Conservation (phyloP, 1,140 invertebrate species). For the Micrasema minimum region DNA sequence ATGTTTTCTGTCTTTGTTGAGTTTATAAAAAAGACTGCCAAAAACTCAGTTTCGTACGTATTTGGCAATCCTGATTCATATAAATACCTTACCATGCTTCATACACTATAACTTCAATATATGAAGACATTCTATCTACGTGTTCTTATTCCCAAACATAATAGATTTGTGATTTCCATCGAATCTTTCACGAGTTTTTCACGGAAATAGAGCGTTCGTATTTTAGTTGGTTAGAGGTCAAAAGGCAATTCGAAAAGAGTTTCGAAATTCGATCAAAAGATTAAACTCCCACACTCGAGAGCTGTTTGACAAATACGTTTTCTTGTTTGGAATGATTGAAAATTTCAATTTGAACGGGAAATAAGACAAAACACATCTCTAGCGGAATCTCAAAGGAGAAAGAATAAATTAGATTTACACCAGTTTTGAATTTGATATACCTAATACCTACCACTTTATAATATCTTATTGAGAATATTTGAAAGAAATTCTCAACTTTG, state of each 20-base stretch:
- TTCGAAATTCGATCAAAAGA: slow-evolving; percentile 50
- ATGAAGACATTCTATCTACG: too few species aligned
- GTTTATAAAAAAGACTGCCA: too few species aligned
- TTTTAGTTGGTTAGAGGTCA: not conserved
- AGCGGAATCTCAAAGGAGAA: slow-evolving; percentile 50
- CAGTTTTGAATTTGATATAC: slow-evolving; percentile 52
- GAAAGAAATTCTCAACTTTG: slow-evolving; percentile 15
- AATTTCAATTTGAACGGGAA: slow-evolving; percentile 52
- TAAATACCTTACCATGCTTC: too few species aligned
- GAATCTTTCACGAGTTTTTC: too few species aligned
- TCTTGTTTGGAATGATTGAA: slow-evolving; percentile 52
- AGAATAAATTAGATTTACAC: slow-evolving; percentile 54
- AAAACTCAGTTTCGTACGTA: too few species aligned
- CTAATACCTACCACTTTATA: slow-evolving; percentile 38
- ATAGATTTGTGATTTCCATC: too few species aligned
- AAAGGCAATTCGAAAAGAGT: slow-evolving; percentile 35
- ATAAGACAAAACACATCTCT: slow-evolving; percentile 51
- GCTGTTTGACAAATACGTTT: slow-evolving; percentile 52
- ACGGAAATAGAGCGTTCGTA: too few species aligned
- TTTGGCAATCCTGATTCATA: too few species aligned
- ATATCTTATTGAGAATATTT: slow-evolving; percentile 2
- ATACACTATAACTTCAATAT: too few species aligned
- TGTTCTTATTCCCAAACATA: too few species aligned
- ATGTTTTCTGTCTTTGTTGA: too few species aligned
- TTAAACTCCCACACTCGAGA: slow-evolving; percentile 33